Base-by-base conservation (phyloP, 2,113 vertebrate genomes). In the Chloropsis hardwickii region DNA sequence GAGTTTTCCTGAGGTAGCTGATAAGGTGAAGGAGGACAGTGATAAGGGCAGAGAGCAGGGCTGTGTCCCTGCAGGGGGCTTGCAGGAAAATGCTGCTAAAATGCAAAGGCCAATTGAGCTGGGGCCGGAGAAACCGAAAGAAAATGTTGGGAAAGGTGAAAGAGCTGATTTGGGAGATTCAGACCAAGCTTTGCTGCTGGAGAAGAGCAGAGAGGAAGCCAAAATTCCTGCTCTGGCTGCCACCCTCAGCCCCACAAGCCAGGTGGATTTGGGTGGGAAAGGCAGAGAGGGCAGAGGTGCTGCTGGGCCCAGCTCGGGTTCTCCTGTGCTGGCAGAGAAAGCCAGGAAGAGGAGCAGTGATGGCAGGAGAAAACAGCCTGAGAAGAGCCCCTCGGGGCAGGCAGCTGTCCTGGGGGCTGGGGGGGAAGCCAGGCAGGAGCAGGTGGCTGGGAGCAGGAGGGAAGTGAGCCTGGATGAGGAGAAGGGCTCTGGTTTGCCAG, bases 321-420 rank as follows among this genome's bases (percentile, higher is more conserved):
- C 1, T 5, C 37, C 15, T 22, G 29, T 11, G 56, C 29, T 81
- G 81, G 81, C 90, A 51, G 97, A 97, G 60, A 98, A 96, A 42
- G 13, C 92, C n/a, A 94, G 97, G 31, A 98, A 98, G 47, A 97
- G 95, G 65, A 39, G 86, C 53, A 97, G 86, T 17, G 97, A 98
- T 31, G 96, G 97, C 71, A 98, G 85, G 27, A 97, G 82, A 40
- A 98, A 97, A 53, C 82, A 84, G 12, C 5, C 73, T 25, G 97
- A 93, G 14, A 94, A 16, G 29, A 73, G 67, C n/a, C 84, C 76
- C 37, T 39, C 12, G 2, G 66, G 91, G 39, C 81, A 90, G 80
- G 37, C 62, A 17, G 47, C 73, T 66, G 44, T 10, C 31, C 39
- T 23, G 54, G 96, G 65, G 8, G 40, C 80, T 22, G 85, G 61